phyloP scores from a whole-genome alignment of 2,113 vertebrate species.

The Chlorocebus sabaeus region DNA sequence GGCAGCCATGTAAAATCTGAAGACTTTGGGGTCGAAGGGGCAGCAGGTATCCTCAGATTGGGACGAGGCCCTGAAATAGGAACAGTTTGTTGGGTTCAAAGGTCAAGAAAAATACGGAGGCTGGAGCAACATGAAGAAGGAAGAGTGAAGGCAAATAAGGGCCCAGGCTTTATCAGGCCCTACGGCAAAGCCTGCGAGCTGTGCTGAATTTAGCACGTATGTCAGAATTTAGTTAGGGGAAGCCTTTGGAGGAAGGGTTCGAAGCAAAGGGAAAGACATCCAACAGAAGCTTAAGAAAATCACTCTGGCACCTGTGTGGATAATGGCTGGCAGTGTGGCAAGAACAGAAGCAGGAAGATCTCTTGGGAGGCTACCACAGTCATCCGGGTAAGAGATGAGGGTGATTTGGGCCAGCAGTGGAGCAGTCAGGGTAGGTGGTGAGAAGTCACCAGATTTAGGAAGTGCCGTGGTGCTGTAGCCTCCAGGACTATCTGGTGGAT shows the following conservation, averaged over 20 bases:
- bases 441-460: neutral
- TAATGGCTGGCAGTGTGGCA: neutral
- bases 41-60: too few relatives aligned
- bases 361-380: neutral
- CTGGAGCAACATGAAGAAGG: rapidly evolving
- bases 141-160: neutral
- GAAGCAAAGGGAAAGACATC: neutral
- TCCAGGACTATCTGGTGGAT: neutral
- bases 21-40: neutral
- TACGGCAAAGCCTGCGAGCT: rapidly evolving
- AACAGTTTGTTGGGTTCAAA: neutral
- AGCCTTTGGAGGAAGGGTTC: neutral
- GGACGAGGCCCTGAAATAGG: neutral
- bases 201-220: too few relatives aligned
- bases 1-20: neutral
- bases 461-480: neutral
- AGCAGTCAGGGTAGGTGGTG: too few relatives aligned
- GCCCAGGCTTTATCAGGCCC: neutral
- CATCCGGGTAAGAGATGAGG: too few relatives aligned
- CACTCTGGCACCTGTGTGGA: neutral
- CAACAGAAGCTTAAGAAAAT: neutral
- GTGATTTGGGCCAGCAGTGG: neutral
- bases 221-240: neutral
- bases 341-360: neutral
- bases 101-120: neutral